Evolutionary conservation across 2,888 invertebrate genomes (phyloP).

Genomic region (Carcina quercana): DNA sequence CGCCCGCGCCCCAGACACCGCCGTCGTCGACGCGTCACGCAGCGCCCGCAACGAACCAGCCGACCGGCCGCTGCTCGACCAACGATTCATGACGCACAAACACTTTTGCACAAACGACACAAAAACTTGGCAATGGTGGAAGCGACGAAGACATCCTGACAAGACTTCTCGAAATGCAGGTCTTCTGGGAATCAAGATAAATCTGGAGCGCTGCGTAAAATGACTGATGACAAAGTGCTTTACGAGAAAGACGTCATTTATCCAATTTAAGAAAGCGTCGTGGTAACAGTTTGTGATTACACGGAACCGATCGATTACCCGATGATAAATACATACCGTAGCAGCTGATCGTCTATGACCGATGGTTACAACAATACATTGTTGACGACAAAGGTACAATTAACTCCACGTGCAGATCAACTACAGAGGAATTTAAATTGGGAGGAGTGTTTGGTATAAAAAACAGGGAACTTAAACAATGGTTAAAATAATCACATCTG

Average conservation of each 20-base stretch:
- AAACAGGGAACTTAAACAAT: too few relatives aligned
- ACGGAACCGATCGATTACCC: slow-evolving; percentile 2
- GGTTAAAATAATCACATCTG: too few relatives aligned
- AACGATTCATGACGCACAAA: slow-evolving; percentile 21
- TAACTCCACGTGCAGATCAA: too few relatives aligned
- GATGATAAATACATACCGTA: too few relatives aligned
- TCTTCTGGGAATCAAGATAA: slow-evolving; percentile 31
- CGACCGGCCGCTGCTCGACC: slow-evolving; percentile 18
- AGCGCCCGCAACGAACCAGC: slow-evolving; percentile 4
- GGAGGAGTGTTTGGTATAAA: too few relatives aligned
- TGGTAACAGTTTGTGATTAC: slow-evolving; percentile 7
- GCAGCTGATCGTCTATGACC: too few relatives aligned
- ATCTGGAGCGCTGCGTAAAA: slow-evolving; percentile 21
- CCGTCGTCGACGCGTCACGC: slow-evolving; percentile 3
- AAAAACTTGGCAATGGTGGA: slow-evolving; percentile 46
- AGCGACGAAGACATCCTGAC: slow-evolving; percentile 14
- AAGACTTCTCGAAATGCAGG: slow-evolving; percentile 27
- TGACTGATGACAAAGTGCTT: slow-evolving; percentile 14
- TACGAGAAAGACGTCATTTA: slow-evolving; percentile 1
- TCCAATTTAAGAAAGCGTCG: too few relatives aligned
- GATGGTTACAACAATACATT: too few relatives aligned
- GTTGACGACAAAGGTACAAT: too few relatives aligned
- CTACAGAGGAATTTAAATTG: too few relatives aligned
- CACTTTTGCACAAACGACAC: slow-evolving; percentile 30
- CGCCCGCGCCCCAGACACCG: slow-evolving; percentile 7